phyloP scores from a whole-genome alignment of 2,888 invertebrate genomes.

The Ophion slaviceki region DNA sequence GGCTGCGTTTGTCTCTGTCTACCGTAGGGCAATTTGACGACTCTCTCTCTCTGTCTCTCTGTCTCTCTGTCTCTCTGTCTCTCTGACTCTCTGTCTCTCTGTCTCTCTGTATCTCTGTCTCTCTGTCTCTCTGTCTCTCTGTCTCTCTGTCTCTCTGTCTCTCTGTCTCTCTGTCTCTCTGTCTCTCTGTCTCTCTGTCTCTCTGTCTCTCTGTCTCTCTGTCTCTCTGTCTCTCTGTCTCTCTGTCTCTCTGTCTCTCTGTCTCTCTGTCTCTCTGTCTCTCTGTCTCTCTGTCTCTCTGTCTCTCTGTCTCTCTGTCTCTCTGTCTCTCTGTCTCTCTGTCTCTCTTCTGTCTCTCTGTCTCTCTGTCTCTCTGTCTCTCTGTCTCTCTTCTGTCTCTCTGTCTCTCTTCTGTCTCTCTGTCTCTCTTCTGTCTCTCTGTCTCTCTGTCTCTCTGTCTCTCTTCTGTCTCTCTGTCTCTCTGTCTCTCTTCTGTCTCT shows the following conservation, averaged over 20 bases:
- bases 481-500: too few species aligned
- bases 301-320: not conserved
- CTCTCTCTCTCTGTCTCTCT: slow-evolving; percentile 39
- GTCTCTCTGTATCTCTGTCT: too few species aligned
- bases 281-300: slow-evolving; percentile 17
- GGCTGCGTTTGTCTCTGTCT: slow-evolving; percentile 43
- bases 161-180: not conserved
- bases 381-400: slow-evolving; percentile 20
- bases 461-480: too few species aligned
- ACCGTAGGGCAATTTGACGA: slow-evolving; percentile 40
- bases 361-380: slow-evolving; percentile 13
- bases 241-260: too few species aligned
- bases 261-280: slow-evolving; percentile 15
- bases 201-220: too few species aligned
- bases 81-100: not conserved
- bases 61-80: slow-evolving; percentile 26
- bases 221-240: slow-evolving; percentile 32
- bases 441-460: too few species aligned
- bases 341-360: too few species aligned
- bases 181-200: slow-evolving; percentile 28
- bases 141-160: too few species aligned
- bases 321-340: slow-evolving; percentile 32
- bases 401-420: not conserved
- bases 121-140: slow-evolving; percentile 30
- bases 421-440: slow-evolving; percentile 28